A percentile compares a stretch with the other conserved stretches of the same genome.
Evolutionary conservation across 2,113 vertebrate genomes (phyloP).

Genomic region (Heloderma charlesbogerti): DNA sequence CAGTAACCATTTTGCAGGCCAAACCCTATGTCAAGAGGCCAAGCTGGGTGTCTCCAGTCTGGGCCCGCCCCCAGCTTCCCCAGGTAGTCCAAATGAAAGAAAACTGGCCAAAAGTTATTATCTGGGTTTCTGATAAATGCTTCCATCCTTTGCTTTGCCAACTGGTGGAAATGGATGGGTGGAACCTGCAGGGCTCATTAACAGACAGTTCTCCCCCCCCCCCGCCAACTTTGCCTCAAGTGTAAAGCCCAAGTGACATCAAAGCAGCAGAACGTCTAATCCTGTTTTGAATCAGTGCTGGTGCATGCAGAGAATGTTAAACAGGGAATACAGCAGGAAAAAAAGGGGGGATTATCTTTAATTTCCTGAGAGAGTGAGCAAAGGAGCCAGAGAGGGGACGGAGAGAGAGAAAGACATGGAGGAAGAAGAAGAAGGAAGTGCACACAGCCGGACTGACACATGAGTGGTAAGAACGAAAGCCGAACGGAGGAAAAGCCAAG

Average conservation of each 20-base stretch:
- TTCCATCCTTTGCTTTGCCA: constrained; percentile 38
- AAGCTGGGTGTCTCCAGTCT: not conserved
- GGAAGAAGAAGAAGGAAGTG: constrained; percentile 46
- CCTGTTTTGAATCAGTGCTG: constrained; percentile 66
- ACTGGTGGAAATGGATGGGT: constrained; percentile 13
- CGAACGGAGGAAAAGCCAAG: too few species aligned
- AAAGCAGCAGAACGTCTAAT: constrained; percentile 72
- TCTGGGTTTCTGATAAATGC: not conserved
- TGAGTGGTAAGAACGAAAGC: not conserved
- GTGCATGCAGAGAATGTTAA: constrained; percentile 71
- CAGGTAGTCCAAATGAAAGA: not conserved
- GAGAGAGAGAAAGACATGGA: constrained; percentile 43
- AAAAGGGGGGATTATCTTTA: constrained; percentile 65
- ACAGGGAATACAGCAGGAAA: constrained; percentile 56
- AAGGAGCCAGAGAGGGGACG: not conserved
- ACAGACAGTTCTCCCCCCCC: not conserved
- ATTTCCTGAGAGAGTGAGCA: constrained; percentile 67
- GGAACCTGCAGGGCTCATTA: constrained; percentile 40
- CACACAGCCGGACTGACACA: not conserved
- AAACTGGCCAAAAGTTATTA: constrained; percentile 5
- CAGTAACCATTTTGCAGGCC: fast-evolving
- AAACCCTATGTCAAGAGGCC: fast-evolving
- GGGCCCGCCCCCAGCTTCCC: too few species aligned
- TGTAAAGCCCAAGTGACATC: constrained; percentile 69
- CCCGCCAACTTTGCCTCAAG: constrained; percentile 40